Base-by-base conservation (phyloP, 2,113 vertebrate genomes). In the Oryzias javanicus region DNA sequence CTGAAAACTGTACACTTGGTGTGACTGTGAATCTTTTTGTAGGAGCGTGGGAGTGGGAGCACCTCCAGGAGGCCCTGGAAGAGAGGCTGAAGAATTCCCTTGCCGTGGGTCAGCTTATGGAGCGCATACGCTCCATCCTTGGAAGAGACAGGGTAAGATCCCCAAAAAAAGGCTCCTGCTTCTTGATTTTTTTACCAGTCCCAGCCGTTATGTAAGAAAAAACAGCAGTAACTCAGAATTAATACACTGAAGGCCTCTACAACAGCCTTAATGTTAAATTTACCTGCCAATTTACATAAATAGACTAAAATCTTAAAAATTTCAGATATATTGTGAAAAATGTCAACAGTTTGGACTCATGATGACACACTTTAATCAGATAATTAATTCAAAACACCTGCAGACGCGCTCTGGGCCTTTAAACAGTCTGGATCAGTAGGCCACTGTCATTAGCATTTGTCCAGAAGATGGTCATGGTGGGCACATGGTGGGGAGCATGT, bases 1-100 rank as follows among this genome's bases (percentile, higher is more conserved):
- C 42, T 67, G 44, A 63, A 71, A 53, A 67, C 27, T 48, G 49
- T 27, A 60, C 50, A 71, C 20, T 62, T 17, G 8, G 49, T 49
- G 62, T 74, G 51, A 68, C 58, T 82, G 62, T 83, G 64, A 56
- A 60, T 84, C 46, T 72, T 70, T 64, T 77, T 74, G 46, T 68
- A 98, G 97, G 96, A 80, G 94, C 94, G 82, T 94, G 93, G 80
- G 94, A 96, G 67, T 99, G 95, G 96, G 93, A 97, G 51, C 91
- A 73, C 74, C 80, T 99, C 17, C 94, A 98, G 91, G 94, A 95
- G 58, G 92, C 94, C 10, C 81, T 98, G 77, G 94, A 89, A 72
- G 94, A 94, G 86, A 99, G 95, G 82, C 49, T 99, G 86, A 94
- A 94, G 76, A 94, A 94, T 86, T 79, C 90, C 17, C 91, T 93